phyloP scores from a whole-genome alignment of 2,113 vertebrate genomes.

The Psettodes erumei region DNA sequence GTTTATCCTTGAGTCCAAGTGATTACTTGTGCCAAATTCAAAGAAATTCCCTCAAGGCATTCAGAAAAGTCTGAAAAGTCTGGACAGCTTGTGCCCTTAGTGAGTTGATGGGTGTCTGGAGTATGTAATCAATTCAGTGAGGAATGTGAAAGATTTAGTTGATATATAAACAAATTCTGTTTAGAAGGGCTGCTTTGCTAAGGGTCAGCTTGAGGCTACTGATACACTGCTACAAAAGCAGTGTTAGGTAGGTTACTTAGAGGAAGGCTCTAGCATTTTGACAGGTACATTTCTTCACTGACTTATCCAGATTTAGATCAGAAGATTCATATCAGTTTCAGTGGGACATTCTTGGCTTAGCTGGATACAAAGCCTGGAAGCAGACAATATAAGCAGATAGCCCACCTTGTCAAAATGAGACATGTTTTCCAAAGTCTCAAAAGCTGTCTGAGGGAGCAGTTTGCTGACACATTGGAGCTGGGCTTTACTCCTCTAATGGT shows the following conservation, averaged over 20 bases:
- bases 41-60: too few relatives aligned
- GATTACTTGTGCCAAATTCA: too few relatives aligned
- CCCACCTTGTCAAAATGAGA: neutral
- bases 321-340: conserved; percentile 5
- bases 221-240: conserved; percentile 27
- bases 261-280: conserved; percentile 2
- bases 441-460: conserved; percentile 12
- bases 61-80: too few relatives aligned
- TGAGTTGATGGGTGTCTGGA: neutral
- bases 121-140: conserved; percentile 10
- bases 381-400: conserved; percentile 1
- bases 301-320: conserved; percentile 14
- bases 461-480: neutral
- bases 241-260: neutral
- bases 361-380: neutral
- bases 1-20: too few relatives aligned
- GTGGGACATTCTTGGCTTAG: neutral
- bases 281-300: conserved; percentile 13
- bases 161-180: neutral
- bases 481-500: neutral
- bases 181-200: neutral
- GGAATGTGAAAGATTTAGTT: conserved; percentile 12
- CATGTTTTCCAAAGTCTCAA: conserved; percentile 6
- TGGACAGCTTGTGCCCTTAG: conserved; percentile 13
- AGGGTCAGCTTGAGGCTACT: conserved; percentile 15